A percentile compares a stretch with the other conserved stretches of the same genome.
Conservation (phyloP, 2,888 invertebrate species). For the Dasypolia templi region DNA sequence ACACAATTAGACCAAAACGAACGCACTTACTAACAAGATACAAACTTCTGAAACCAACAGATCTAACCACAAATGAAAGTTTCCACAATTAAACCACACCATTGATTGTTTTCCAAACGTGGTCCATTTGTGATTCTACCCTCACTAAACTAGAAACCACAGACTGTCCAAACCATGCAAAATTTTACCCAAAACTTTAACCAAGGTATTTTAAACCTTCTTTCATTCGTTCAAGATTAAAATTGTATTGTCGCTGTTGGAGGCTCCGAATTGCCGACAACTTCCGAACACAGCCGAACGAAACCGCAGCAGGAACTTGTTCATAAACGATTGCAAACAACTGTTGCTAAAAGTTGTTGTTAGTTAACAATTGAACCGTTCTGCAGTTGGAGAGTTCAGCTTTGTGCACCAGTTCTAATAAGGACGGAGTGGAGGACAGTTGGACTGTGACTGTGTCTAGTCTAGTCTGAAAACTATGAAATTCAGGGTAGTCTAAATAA, state of each 20-base stretch:
- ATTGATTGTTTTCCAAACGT: conserved; percentile 83
- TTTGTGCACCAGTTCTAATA: conserved; percentile 38
- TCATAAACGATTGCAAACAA: conserved; percentile 64
- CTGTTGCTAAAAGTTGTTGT: conserved; percentile 69
- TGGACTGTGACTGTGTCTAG: not conserved
- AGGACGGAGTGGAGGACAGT: conserved; percentile 6
- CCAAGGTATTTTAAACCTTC: conserved; percentile 45
- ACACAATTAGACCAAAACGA: not conserved
- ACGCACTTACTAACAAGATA: conserved; percentile 31
- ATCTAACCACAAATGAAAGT: conserved; percentile 65
- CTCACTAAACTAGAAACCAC: conserved; percentile 67
- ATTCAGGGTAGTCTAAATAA: not conserved
- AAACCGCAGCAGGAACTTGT: conserved; percentile 66
- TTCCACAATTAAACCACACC: conserved; percentile 68
- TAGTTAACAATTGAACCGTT: conserved; percentile 61
- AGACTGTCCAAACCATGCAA: conserved; percentile 52
- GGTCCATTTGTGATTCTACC: conserved; percentile 78
- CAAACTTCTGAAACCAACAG: conserved; percentile 26
- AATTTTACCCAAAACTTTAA: conserved; percentile 37
- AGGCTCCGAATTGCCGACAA: conserved; percentile 33
- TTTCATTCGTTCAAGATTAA: not conserved
- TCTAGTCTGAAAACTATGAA: conserved; percentile 17
- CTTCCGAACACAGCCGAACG: conserved; percentile 39
- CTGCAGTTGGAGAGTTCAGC: conserved; percentile 35
- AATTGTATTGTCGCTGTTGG: not conserved